Evolutionary conservation across 1,140 invertebrate species (phyloP).

Genomic region (Pteromalus puparum): DNA sequence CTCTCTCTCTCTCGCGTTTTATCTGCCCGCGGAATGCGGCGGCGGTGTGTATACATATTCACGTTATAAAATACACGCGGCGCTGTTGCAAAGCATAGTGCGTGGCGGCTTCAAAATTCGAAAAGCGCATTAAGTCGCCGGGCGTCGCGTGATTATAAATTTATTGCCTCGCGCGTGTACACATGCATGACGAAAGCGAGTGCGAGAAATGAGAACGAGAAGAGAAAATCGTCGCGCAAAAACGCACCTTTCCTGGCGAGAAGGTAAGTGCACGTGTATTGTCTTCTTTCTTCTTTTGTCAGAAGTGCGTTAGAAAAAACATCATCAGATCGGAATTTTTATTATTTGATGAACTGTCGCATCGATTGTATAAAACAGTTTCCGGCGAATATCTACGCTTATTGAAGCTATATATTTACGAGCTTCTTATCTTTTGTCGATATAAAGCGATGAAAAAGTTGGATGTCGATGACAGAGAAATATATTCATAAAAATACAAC

Average conservation of each 20-base stretch:
- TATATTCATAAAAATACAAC: not conserved
- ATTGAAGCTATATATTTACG: not conserved
- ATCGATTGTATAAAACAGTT: no score
- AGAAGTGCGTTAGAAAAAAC: no score
- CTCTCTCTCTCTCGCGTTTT: not conserved
- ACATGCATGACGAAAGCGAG: not conserved
- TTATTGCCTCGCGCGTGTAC: not conserved
- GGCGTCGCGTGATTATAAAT: slow-evolving; percentile 28
- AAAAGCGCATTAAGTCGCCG: slow-evolving; percentile 35
- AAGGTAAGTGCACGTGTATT: not conserved
- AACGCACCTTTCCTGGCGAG: not conserved
- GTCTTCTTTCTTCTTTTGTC: not conserved
- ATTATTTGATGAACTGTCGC: no score
- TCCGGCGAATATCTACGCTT: no score
- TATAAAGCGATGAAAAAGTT: not conserved
- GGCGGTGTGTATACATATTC: not conserved
- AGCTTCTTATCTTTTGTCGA: not conserved
- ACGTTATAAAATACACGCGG: slow-evolving; percentile 27
- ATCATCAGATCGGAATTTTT: no score
- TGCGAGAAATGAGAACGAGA: not conserved
- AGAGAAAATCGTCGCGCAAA: slow-evolving; percentile 11
- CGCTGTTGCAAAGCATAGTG: not conserved
- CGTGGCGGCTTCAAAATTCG: not conserved
- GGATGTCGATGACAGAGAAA: not conserved
- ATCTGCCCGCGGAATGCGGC: not conserved